Conservation (phyloP, 2,888 invertebrate genomes). For the Myathropa florea region DNA sequence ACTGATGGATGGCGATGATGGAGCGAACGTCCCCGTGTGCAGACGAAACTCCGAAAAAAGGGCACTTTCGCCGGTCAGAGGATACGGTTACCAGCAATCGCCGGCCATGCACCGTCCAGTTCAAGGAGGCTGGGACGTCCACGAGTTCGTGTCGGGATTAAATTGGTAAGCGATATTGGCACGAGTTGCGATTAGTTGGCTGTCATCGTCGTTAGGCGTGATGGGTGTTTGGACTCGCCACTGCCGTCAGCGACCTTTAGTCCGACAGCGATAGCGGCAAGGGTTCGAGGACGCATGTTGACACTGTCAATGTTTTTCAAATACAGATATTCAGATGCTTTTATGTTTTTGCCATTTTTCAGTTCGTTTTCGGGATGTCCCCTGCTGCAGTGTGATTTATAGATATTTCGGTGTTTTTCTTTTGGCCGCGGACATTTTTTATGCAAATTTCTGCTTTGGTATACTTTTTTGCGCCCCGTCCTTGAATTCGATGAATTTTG, state of each 20-base stretch:
- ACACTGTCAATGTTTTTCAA: constrained; percentile 56
- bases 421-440: constrained; percentile 3
- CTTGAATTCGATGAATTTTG: background rate
- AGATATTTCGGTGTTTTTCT: constrained; percentile 32
- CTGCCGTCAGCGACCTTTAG: constrained; percentile 10
- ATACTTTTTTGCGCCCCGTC: constrained; percentile 18
- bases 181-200: constrained; percentile 68
- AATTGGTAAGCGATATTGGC: constrained; percentile 71
- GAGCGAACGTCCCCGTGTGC: constrained; percentile 1
- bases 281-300: constrained; percentile 42
- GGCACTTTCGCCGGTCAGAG: constrained; percentile 28
- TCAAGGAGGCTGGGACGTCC: constrained; percentile 43
- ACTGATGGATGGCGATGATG: constrained; percentile 64
- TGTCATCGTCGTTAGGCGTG: constrained; percentile 42
- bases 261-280: constrained; percentile 45
- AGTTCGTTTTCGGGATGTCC: background rate
- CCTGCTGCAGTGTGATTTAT: background rate
- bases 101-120: constrained; percentile 21
- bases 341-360: background rate
- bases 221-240: constrained; percentile 9
- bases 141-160: constrained; percentile 68
- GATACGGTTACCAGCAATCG: constrained; percentile 49
- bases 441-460: constrained; percentile 60
- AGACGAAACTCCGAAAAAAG: background rate
- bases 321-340: constrained; percentile 10